Percentiles rank a stretch among this genome's conserved stretches.
These are phyloP conservation scores for Vollenhovia emeryi DNA, from an alignment of 1,140 invertebrate species.

Conservation along the genomic window DNA sequence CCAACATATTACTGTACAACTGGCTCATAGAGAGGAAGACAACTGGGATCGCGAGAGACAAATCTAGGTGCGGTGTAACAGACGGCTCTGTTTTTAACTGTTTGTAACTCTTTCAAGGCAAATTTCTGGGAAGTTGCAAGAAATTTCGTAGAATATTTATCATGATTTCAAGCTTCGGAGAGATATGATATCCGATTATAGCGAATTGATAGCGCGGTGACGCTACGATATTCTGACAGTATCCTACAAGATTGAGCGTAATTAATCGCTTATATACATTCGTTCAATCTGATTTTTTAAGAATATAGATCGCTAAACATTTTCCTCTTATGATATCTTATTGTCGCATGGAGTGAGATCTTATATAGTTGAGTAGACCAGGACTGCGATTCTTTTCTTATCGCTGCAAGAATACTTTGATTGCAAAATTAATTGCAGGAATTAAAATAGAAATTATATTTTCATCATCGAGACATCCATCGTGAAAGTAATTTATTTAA, in stretches of 20 bases:
- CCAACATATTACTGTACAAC: neutral
- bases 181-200: neutral
- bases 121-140: neutral
- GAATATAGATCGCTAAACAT: neutral
- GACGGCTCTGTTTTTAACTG: neutral
- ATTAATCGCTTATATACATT: slow-evolving; percentile 10
- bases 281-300: slow-evolving; percentile 14
- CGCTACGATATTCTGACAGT: slow-evolving; percentile 13
- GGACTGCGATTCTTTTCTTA: slow-evolving; percentile 12
- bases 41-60: neutral
- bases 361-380: slow-evolving; percentile 38
- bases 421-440: neutral
- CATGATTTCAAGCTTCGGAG: neutral
- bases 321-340: neutral
- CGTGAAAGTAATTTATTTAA: neutral
- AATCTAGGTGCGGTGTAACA: slow-evolving; percentile 1
- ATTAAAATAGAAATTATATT: neutral
- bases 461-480: neutral
- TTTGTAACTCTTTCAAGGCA: too few relatives aligned
- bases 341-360: slow-evolving; percentile 21
- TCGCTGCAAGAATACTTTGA: slow-evolving; percentile 20
- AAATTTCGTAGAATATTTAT: neutral
- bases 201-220: neutral
- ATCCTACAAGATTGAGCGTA: slow-evolving; percentile 42
- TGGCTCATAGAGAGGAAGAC: neutral